Conservation (phyloP, 2,888 invertebrate genomes). For the Eilema caniola region DNA sequence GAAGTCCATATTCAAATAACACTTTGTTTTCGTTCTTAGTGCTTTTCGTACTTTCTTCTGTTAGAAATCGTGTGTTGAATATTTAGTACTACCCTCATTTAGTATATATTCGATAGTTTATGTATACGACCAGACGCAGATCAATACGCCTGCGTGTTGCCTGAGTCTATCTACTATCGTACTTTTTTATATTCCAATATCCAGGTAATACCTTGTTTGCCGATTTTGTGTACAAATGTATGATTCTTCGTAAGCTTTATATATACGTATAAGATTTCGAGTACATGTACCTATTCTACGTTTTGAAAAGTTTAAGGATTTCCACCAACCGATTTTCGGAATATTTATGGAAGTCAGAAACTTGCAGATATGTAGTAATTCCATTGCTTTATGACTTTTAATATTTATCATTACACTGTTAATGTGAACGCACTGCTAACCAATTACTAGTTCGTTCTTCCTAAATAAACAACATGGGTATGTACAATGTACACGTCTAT, state of each 20-base stretch:
- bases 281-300: not conserved
- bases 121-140: conserved; percentile 38
- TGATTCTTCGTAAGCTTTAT: not conserved
- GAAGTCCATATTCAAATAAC: conserved; percentile 4
- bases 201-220: conserved; percentile 17
- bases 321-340: not conserved
- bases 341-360: not conserved
- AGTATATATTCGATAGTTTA: conserved; percentile 50
- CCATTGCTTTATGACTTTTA: too few relatives aligned
- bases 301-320: not conserved
- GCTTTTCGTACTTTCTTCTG: conserved; percentile 32
- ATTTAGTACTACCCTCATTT: conserved; percentile 45
- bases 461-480: not conserved
- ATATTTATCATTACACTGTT: too few relatives aligned
- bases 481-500: not conserved
- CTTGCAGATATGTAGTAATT: not conserved
- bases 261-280: too few relatives aligned
- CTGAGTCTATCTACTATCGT: conserved; percentile 43
- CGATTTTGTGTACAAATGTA: not conserved
- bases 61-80: conserved; percentile 45
- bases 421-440: too few relatives aligned
- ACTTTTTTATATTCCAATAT: conserved; percentile 32
- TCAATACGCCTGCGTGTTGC: conserved; percentile 49
- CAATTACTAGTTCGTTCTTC: not conserved
- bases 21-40: conserved; percentile 23